phyloP scores from a whole-genome alignment of 2,888 invertebrate genomes.

The Cryptophagus acutangulus region DNA sequence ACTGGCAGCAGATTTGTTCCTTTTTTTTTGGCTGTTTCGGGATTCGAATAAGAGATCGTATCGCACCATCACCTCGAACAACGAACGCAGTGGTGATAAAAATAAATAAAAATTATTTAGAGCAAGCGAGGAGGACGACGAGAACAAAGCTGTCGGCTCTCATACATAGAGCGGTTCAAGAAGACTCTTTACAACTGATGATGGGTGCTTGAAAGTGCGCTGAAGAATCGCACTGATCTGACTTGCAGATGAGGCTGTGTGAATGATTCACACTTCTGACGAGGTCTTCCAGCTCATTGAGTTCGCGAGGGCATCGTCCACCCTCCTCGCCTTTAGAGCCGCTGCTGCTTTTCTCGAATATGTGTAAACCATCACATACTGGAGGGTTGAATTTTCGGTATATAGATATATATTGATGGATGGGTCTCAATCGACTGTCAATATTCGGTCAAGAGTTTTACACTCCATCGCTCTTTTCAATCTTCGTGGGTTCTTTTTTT shows the following conservation, averaged over 20 bases:
- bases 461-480: constrained; percentile 9
- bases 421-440: constrained; percentile 27
- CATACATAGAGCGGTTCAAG: too few species aligned
- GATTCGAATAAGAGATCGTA: too few species aligned
- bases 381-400: too few species aligned
- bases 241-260: constrained; percentile 42
- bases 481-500: too few species aligned
- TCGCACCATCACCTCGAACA: too few species aligned
- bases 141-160: too few species aligned
- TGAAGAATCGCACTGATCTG: constrained; percentile 36
- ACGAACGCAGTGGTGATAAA: too few species aligned
- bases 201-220: constrained; percentile 33
- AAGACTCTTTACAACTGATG: too few species aligned
- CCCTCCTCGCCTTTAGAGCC: constrained; percentile 9
- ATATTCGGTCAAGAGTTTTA: constrained; percentile 29
- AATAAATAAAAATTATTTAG: too few species aligned
- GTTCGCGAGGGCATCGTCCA: constrained; percentile 29
- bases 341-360: neutral
- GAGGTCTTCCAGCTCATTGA: constrained; percentile 42
- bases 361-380: too few species aligned
- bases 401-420: constrained; percentile 32
- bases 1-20: constrained; percentile 22
- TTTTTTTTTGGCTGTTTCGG: constrained; percentile 5
- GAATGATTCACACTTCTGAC: constrained; percentile 43
- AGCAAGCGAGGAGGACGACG: too few species aligned